Conservation (phyloP, 2,113 vertebrate genomes). For the Triplophysa tibetana region DNA sequence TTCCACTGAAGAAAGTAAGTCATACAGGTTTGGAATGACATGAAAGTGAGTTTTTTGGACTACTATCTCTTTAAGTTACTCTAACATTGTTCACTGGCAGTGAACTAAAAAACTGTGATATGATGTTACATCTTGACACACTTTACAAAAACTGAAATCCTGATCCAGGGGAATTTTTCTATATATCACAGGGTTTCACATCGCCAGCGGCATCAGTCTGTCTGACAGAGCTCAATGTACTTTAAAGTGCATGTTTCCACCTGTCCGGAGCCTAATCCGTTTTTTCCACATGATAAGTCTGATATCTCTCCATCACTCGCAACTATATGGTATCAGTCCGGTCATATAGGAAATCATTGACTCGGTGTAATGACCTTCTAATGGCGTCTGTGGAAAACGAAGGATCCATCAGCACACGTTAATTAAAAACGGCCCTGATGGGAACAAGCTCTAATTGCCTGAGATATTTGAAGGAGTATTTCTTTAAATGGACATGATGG, state of each 20-base stretch:
- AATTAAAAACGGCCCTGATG: conserved; percentile 52
- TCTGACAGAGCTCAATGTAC: conserved; percentile 10
- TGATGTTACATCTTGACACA: background rate
- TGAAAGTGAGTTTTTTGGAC: no score
- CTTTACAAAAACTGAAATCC: background rate
- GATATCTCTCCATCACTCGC: conserved; percentile 32
- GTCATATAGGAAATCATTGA: conserved; percentile 50
- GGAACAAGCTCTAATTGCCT: conserved; percentile 39
- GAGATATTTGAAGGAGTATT: conserved; percentile 41
- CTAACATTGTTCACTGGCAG: no score
- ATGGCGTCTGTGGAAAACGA: conserved; percentile 49
- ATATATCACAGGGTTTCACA: conserved; percentile 7
- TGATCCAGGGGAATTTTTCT: background rate
- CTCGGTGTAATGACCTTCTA: conserved; percentile 45
- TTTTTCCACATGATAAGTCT: conserved; percentile 29
- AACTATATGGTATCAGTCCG: conserved; percentile 57
- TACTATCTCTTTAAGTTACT: no score
- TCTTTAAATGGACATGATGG: conserved; percentile 15
- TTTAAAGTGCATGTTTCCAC: conserved; percentile 28
- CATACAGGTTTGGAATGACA: no score
- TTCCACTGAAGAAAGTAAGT: no score
- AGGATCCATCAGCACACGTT: conserved; percentile 50
- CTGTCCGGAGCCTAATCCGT: conserved; percentile 20
- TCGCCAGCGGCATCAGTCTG: background rate
- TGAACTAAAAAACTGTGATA: background rate